These are phyloP conservation scores for Clarias macrocephalus DNA, from an alignment of 2,113 vertebrate species.

Conservation along the genomic window DNA sequence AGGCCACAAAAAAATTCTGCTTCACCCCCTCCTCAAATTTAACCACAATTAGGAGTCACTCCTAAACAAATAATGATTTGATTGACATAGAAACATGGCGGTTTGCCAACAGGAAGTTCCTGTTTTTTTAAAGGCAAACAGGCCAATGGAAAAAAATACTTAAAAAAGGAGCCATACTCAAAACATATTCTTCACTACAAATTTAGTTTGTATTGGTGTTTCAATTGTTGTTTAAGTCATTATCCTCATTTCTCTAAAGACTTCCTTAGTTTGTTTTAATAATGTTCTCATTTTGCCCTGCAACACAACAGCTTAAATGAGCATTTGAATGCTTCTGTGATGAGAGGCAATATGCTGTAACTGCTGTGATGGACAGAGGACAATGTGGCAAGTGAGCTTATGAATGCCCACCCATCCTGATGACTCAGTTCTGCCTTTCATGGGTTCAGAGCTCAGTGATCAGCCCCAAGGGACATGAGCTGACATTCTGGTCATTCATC, in stretches of 20 bases:
- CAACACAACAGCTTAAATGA: not conserved
- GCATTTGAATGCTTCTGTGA: not conserved
- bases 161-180: too few relatives aligned
- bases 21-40: conserved; percentile 15
- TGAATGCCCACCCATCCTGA: not conserved
- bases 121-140: conserved; percentile 19
- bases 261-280: conserved; percentile 15
- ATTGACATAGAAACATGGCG: conserved; percentile 62
- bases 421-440: conserved; percentile 9
- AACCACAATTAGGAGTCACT: conserved; percentile 40
- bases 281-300: not conserved
- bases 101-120: conserved; percentile 51
- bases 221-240: not conserved
- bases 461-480: conserved; percentile 33
- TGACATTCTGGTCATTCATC: conserved; percentile 53
- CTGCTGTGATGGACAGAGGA: not conserved
- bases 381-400: not conserved
- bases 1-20: conserved; percentile 10
- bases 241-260: conserved; percentile 34
- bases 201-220: not conserved
- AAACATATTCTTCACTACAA: not conserved
- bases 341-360: not conserved
- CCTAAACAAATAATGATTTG: conserved; percentile 50
- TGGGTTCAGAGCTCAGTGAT: conserved; percentile 15
- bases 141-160: not conserved